Percentiles rank a stretch among this genome's conserved stretches.
phyloP scores from a whole-genome alignment of 37 sponge, comb jelly and placozoan species.

The Crambe crambe region DNA sequence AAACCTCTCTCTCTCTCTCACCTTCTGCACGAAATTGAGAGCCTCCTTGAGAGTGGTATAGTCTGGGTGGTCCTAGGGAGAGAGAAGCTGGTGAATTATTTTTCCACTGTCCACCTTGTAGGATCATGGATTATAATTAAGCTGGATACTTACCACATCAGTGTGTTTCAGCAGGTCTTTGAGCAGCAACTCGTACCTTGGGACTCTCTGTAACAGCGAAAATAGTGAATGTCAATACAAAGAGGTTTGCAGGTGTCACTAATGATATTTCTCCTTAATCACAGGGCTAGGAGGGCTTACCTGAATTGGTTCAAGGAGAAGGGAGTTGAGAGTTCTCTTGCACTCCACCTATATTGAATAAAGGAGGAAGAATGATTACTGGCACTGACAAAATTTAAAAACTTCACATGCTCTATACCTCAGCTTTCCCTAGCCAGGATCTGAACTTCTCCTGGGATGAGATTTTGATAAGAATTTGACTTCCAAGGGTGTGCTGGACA shows the following conservation, averaged over 20 bases:
- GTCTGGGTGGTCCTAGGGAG: slow-evolving; percentile 65
- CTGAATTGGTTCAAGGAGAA: slow-evolving; percentile 76
- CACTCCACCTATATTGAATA: slow-evolving; percentile 43
- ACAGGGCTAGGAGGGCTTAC: slow-evolving; percentile 4
- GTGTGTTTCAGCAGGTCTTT: slow-evolving; percentile 82
- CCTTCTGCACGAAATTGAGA: slow-evolving; percentile 69
- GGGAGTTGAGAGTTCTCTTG: slow-evolving; percentile 65
- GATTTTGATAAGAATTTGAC: slow-evolving; percentile 54
- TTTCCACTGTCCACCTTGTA: neutral
- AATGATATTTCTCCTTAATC: too few relatives aligned
- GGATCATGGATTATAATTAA: neutral
- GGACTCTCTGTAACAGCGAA: slow-evolving; percentile 53
- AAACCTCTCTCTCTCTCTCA: neutral
- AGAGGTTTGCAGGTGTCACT: too few relatives aligned
- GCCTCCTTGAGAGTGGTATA: slow-evolving; percentile 47
- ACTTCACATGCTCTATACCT: slow-evolving; percentile 35
- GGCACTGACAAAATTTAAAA: neutral
- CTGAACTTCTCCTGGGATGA: slow-evolving; percentile 62
- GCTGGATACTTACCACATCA: slow-evolving; percentile 33
- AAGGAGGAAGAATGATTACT: neutral
- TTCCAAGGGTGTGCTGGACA: slow-evolving; percentile 63
- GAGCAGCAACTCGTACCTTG: slow-evolving; percentile 77
- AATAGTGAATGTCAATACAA: too few relatives aligned
- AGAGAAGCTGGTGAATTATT: neutral
- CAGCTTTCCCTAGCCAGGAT: slow-evolving; percentile 52